These are phyloP conservation scores for Drosophila anomalata DNA, from an alignment of 2,888 invertebrate species.

Conservation along the genomic window DNA sequence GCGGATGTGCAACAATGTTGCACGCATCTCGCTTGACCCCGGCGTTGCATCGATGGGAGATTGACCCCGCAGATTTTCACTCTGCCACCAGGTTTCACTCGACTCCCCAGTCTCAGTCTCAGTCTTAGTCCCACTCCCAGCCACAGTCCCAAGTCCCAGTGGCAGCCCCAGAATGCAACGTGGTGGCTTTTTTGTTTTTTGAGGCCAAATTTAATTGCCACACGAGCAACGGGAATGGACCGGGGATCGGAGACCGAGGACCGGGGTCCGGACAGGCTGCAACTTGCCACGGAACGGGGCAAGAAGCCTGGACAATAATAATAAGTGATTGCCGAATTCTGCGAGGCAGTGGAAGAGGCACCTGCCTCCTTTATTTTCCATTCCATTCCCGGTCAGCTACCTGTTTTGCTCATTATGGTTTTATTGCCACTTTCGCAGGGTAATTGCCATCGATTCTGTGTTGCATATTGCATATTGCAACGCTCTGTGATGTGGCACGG, in stretches of 20 bases:
- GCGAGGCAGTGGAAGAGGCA: neutral
- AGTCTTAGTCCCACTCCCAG: neutral
- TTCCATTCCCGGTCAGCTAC: neutral
- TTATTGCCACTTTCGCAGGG: slow-evolving; percentile 62
- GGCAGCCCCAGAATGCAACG: slow-evolving; percentile 9
- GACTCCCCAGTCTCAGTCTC: neutral
- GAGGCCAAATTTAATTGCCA: slow-evolving; percentile 76
- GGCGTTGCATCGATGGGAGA: neutral
- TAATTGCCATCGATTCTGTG: slow-evolving; percentile 62
- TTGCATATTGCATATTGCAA: slow-evolving; percentile 3
- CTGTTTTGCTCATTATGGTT: slow-evolving; percentile 31
- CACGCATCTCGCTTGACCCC: neutral
- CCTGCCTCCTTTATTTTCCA: slow-evolving; percentile 3
- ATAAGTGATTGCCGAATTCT: slow-evolving; percentile 37
- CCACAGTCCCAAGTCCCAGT: neutral
- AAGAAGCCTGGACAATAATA: slow-evolving; percentile 33
- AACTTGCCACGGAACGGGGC: slow-evolving; percentile 23
- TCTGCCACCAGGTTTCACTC: neutral
- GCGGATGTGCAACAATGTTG: slow-evolving; percentile 2
- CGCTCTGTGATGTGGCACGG: neutral
- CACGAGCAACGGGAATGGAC: slow-evolving; percentile 2
- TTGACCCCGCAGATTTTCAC: slow-evolving; percentile 3
- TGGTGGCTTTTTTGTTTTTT: slow-evolving; percentile 47
- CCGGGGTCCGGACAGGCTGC: neutral
- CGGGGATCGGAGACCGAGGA: neutral